A percentile compares a stretch with the other conserved stretches of the same genome.
phyloP scores from a whole-genome alignment of 2,797 vertebrate species.

The Cynopterus sphinx region DNA sequence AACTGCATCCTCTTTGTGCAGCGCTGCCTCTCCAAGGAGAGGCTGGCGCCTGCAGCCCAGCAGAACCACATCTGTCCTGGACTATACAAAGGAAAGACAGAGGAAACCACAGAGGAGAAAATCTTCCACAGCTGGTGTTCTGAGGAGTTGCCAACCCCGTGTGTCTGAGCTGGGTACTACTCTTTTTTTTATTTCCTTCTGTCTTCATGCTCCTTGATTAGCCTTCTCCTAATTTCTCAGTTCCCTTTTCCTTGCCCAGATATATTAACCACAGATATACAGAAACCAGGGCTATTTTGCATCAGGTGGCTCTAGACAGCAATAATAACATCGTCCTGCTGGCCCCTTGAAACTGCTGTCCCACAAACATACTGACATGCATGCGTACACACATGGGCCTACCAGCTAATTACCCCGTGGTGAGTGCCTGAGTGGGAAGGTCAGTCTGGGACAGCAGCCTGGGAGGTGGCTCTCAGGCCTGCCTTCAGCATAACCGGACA shows the following conservation, averaged over 20 bases:
- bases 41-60: background rate
- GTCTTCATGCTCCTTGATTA: background rate
- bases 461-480: background rate
- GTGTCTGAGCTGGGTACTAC: background rate
- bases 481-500: background rate
- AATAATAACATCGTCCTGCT: background rate
- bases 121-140: background rate
- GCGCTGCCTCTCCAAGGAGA: background rate
- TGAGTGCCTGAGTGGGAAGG: background rate
- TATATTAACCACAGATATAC: background rate
- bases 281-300: background rate
- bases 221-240: background rate
- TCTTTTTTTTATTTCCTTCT: background rate
- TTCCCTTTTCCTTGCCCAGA: background rate
- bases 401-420: too few relatives aligned
- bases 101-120: background rate
- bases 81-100: background rate
- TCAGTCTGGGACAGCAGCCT: background rate
- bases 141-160: background rate
- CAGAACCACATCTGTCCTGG: background rate
- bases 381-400: rapidly evolving
- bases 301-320: background rate
- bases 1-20: background rate
- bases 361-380: background rate
- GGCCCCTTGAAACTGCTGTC: background rate